These are phyloP conservation scores for Masnerella sp. DNA, from an alignment of 2,888 invertebrate species.

Conservation along the genomic window DNA sequence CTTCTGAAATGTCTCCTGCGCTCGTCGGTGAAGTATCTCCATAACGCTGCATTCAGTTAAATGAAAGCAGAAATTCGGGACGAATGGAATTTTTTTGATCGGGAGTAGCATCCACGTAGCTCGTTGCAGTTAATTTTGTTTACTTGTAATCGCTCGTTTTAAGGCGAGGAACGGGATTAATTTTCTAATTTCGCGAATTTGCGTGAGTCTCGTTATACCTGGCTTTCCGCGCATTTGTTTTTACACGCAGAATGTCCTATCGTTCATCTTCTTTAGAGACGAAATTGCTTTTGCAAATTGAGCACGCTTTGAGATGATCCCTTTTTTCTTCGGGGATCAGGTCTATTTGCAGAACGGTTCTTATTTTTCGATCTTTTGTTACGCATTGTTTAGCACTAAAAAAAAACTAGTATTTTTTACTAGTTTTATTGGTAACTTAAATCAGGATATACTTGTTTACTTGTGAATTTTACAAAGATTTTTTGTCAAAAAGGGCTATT, in stretches of 20 bases:
- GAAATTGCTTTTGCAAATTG: slow-evolving; percentile 26
- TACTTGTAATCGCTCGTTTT: slow-evolving; percentile 5
- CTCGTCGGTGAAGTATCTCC: slow-evolving; percentile 1
- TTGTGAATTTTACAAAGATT: too few species aligned
- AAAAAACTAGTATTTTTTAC: too few species aligned
- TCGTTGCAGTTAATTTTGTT: slow-evolving; percentile 3
- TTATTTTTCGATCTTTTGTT: too few species aligned
- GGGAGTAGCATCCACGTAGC: not conserved
- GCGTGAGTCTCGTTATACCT: not conserved
- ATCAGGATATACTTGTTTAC: too few species aligned
- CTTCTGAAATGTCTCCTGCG: too few species aligned
- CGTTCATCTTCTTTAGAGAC: slow-evolving; percentile 23
- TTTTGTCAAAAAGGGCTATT: too few species aligned
- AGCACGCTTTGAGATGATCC: slow-evolving; percentile 1
- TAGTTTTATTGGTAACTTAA: too few species aligned
- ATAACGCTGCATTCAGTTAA: slow-evolving; percentile 22
- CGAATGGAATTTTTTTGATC: slow-evolving; percentile 30
- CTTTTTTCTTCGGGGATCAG: not conserved
- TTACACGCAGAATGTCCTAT: not conserved
- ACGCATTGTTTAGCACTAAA: too few species aligned
- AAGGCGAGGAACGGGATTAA: slow-evolving; percentile 1
- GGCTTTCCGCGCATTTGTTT: not conserved
- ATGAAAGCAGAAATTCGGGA: slow-evolving; percentile 1
- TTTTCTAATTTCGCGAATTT: slow-evolving; percentile 20
- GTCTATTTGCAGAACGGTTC: not conserved